Base-by-base conservation (phyloP, 2,888 invertebrate species). In the Meiosimyza platycephala region DNA sequence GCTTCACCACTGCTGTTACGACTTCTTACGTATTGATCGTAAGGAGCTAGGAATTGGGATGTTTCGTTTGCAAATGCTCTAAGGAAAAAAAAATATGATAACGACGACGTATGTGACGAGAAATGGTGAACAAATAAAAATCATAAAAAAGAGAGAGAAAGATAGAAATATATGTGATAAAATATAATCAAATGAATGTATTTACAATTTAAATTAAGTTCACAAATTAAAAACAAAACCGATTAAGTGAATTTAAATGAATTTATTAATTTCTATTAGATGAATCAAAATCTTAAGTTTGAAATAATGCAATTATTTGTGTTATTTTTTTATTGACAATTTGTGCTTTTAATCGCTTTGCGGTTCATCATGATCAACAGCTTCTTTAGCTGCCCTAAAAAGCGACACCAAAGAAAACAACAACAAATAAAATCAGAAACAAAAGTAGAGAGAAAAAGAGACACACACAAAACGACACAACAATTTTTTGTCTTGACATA, bases 61-160 rank as follows among this genome's bases (percentile, higher is more conserved):
- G 93, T 93, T 88, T 93, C 93, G 80, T 89, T 90, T 74, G 93
- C 93, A 86, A 92, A 93, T 51, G 90, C 91, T 87, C 93, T 93
- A 85, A 75, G 86, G 55, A 54, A 51, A 33, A 5, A 18, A 47
- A 18, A 63, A 22, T 59, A 18, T 65, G 51, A 65, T 67, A 71
- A 60, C 15, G 54, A 22, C 40, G 22, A 28, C 16, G 63, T 47
- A 73, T 59, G 59, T 79, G 15, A 60, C 59, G 40, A 33, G 9
- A n/a, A 15, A 62, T 62, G 60, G 48, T 22, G 22, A 66, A 11
- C 16, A 16, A 75, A 76, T 65, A 59, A 73, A 72, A 72, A 47
- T 72, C 72, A 74, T 51, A 16, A 11, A 28, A n/a, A 40, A 74
- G 51, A 63, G 15, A 64, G 59, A 71, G 67, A 33, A 75, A 74